A percentile compares a stretch with the other conserved stretches of the same genome.
Evolutionary conservation across 2,888 invertebrate species (phyloP).

Genomic region (Heliconius sara): DNA sequence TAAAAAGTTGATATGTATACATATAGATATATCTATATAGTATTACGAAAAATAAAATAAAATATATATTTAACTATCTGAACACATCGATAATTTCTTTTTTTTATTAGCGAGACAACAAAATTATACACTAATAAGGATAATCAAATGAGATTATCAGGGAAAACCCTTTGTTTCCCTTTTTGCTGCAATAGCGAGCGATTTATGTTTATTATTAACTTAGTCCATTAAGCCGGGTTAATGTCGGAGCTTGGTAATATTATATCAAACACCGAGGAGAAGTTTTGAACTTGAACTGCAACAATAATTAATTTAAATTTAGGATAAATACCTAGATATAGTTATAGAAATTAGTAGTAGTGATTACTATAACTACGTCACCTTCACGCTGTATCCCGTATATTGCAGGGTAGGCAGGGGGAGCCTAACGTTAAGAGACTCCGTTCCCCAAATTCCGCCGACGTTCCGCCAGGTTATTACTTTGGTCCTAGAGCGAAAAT

Average conservation of each 20-base stretch:
- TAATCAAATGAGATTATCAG: conserved; percentile 15
- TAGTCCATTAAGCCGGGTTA: conserved; percentile 29
- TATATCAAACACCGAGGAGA: not conserved
- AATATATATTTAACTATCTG: no score
- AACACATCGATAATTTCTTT: no score
- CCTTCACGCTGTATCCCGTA: no score
- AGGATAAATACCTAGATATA: not conserved
- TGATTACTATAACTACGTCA: no score
- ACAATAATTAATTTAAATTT: conserved; percentile 19
- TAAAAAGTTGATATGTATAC: no score
- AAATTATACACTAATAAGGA: conserved; percentile 4
- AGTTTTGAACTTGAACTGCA: conserved; percentile 12
- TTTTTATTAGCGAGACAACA: not conserved
- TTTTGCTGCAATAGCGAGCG: conserved; percentile 28
- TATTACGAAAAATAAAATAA: no score
- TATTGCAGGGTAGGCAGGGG: no score
- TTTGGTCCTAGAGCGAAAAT: no score
- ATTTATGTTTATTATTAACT: conserved; percentile 30
- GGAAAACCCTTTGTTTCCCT: conserved; percentile 31
- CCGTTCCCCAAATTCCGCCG: no score
- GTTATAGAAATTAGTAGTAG: not conserved
- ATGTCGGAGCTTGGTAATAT: conserved; percentile 24
- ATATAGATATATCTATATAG: no score
- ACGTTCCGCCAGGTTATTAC: no score
- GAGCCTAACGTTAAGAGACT: no score